Conservation (phyloP, 2,888 invertebrate genomes). For the Catocala fraxini region DNA sequence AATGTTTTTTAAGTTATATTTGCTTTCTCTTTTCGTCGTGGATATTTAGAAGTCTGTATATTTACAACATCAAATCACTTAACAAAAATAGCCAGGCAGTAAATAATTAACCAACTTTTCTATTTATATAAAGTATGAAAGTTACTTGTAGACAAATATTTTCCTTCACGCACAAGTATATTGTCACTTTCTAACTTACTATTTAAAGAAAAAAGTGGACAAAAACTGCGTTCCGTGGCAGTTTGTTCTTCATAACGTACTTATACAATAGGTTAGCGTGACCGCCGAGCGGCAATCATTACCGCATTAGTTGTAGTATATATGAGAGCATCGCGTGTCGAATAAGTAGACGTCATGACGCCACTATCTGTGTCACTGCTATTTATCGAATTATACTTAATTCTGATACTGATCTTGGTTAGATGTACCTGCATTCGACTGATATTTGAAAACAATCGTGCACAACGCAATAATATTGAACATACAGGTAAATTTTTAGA, state of each 20-base stretch:
- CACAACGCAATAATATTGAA: no score
- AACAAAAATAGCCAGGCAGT: no score
- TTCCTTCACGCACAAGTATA: neutral
- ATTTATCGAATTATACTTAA: constrained; percentile 14
- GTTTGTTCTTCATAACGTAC: neutral
- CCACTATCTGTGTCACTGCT: neutral
- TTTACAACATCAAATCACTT: no score
- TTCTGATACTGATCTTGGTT: constrained; percentile 3
- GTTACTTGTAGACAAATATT: no score
- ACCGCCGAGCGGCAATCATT: constrained; percentile 28
- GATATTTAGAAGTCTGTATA: no score
- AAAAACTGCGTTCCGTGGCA: neutral
- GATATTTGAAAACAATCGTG: no score
- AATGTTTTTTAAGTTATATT: no score
- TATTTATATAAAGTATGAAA: no score
- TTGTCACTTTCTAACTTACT: constrained; percentile 9
- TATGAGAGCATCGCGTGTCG: constrained; percentile 24
- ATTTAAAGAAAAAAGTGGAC: neutral
- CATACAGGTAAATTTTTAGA: no score
- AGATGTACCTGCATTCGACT: no score
- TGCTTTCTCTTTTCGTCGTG: no score
- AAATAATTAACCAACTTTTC: no score
- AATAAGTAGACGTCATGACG: constrained; percentile 4
- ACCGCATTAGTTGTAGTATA: constrained; percentile 28
- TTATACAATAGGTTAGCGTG: constrained; percentile 32